These are phyloP conservation scores for Apostichopus leukothele DNA, from an alignment of 53 echinoderm and acorn worm species.

Conservation along the genomic window DNA sequence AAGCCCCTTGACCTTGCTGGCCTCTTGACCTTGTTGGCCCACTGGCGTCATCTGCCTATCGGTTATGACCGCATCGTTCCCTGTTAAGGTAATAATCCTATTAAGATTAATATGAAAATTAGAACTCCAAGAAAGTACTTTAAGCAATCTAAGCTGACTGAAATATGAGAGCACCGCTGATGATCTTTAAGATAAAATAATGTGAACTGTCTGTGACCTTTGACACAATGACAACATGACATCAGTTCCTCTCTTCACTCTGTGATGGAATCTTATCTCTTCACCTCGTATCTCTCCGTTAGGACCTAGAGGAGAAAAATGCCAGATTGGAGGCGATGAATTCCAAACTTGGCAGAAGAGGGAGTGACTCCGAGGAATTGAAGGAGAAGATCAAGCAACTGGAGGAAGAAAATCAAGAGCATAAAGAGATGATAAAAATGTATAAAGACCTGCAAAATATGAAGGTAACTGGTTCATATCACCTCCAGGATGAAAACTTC, in stretches of 20 bases:
- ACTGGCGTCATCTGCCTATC: too few relatives aligned
- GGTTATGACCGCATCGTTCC: too few relatives aligned
- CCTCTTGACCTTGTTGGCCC: too few relatives aligned
- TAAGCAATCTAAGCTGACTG: too few relatives aligned
- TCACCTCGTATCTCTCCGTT: background rate
- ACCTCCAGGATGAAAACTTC: too few relatives aligned
- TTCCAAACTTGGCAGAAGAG: background rate
- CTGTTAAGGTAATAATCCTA: too few relatives aligned
- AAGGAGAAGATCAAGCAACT: constrained; percentile 69
- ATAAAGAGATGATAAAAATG: constrained; percentile 72
- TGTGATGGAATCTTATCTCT: background rate
- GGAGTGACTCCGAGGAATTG: constrained; percentile 49
- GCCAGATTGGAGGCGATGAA: constrained; percentile 22
- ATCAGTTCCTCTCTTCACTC: background rate
- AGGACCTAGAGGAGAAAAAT: constrained; percentile 36
- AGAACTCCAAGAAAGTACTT: too few relatives aligned
- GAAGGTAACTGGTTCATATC: constrained; percentile 58
- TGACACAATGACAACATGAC: background rate
- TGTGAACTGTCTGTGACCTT: background rate
- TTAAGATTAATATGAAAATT: too few relatives aligned
- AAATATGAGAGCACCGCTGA: too few relatives aligned
- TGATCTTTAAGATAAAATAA: too few relatives aligned
- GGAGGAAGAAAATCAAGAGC: constrained; percentile 64
- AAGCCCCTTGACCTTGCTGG: too few relatives aligned
- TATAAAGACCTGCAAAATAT: constrained; percentile 77